Evolutionary conservation across 2,797 vertebrate genomes (phyloP).

Genomic region (Chanos chanos): DNA sequence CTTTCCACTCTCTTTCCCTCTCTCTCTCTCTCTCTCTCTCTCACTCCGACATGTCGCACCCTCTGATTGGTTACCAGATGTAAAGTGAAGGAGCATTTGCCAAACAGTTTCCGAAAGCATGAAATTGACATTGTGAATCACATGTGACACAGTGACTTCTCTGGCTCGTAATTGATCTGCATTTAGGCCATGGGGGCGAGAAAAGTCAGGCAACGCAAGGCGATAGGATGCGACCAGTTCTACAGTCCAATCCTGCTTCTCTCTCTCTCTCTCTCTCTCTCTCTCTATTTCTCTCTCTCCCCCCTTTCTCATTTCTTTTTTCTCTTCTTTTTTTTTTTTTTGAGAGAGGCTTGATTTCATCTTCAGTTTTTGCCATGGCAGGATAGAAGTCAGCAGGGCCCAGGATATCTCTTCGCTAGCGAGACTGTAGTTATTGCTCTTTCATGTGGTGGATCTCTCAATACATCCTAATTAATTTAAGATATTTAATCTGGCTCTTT

Average conservation of each 20-base stretch:
- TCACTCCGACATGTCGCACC: constrained; percentile 84
- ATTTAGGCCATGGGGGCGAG: constrained; percentile 72
- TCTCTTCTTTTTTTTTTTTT: constrained; percentile 54
- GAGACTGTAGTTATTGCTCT: constrained; percentile 77
- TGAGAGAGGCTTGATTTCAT: constrained; percentile 72
- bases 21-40: constrained; percentile 52
- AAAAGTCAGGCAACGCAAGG: constrained; percentile 56
- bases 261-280: constrained; percentile 10
- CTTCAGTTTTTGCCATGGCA: constrained; percentile 77
- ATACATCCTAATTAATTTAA: constrained; percentile 83
- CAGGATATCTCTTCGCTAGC: constrained; percentile 73
- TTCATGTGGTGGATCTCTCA: constrained; percentile 77
- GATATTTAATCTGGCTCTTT: constrained; percentile 79
- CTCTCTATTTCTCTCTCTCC: neutral
- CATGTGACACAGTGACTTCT: constrained; percentile 92
- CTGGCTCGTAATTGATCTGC: constrained; percentile 93
- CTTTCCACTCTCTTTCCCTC: too few species aligned
- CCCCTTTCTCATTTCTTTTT: neutral
- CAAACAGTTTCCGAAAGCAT: constrained; percentile 93
- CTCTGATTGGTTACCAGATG: constrained; percentile 98
- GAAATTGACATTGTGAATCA: constrained; percentile 99
- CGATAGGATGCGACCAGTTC: constrained; percentile 33
- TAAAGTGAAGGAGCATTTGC: constrained; percentile 91
- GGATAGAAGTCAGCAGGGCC: constrained; percentile 66
- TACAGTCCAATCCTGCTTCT: constrained; percentile 14